These are phyloP conservation scores for Poecilia picta DNA, from an alignment of 2,797 vertebrate genomes.

Conservation along the genomic window DNA sequence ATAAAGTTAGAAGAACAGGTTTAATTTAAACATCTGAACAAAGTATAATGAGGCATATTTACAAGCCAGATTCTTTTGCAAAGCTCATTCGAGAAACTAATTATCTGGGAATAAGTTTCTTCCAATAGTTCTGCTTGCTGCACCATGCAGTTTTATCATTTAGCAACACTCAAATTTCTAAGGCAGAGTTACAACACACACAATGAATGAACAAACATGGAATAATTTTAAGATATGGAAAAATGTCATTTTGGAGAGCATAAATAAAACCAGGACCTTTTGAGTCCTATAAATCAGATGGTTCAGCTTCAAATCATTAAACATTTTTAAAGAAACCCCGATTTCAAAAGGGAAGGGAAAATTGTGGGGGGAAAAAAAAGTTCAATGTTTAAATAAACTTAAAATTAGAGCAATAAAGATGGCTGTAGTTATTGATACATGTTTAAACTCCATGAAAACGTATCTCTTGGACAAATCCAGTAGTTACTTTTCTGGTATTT, in stretches of 20 bases:
- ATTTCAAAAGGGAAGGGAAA: neutral
- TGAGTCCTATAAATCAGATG: neutral
- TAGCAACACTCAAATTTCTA: neutral
- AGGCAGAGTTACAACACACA: neutral
- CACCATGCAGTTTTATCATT: neutral
- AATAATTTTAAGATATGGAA: neutral
- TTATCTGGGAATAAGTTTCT: neutral
- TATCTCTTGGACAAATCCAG: neutral
- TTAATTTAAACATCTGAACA: slow-evolving; percentile 2
- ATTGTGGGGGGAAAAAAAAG: neutral
- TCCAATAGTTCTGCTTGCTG: neutral
- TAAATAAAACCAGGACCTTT: neutral
- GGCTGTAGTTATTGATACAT: neutral
- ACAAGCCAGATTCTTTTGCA: neutral
- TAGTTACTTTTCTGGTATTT: neutral
- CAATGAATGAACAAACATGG: neutral
- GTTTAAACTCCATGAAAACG: neutral
- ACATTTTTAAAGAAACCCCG: neutral
- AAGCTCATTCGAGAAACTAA: neutral
- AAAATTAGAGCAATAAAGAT: neutral
- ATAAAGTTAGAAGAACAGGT: neutral
- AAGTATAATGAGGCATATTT: slow-evolving; percentile 1
- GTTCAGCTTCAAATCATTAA: neutral
- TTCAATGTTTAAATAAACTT: neutral
- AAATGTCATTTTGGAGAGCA: neutral